Conservation (phyloP, 2,797 vertebrate species). For the Labroides dimidiatus region DNA sequence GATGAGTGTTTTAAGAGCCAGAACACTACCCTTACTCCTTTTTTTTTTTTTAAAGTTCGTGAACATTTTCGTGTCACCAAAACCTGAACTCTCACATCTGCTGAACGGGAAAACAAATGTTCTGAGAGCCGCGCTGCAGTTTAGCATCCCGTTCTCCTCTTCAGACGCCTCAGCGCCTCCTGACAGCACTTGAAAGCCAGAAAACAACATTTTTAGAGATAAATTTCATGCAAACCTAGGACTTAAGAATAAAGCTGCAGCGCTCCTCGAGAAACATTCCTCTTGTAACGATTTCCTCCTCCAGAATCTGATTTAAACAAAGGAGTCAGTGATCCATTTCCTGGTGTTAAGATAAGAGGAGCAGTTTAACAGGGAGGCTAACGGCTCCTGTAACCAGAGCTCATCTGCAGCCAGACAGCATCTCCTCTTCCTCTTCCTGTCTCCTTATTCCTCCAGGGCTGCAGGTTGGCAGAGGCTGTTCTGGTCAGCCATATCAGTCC, state of each 20-base stretch:
- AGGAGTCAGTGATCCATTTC: slow-evolving; percentile 67
- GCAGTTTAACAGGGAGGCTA: slow-evolving; percentile 56
- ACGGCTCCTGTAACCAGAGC: slow-evolving; percentile 51
- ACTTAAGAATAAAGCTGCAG: slow-evolving; percentile 33
- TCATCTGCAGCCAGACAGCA: slow-evolving; percentile 63
- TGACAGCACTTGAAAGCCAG: slow-evolving; percentile 8
- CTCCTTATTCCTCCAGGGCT: slow-evolving; percentile 46
- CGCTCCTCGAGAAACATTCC: slow-evolving; percentile 29
- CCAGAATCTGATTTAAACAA: slow-evolving; percentile 60
- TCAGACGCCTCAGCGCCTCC: background rate
- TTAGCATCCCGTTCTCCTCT: slow-evolving; percentile 5
- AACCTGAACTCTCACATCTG: slow-evolving; percentile 16
- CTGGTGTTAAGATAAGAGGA: slow-evolving; percentile 59
- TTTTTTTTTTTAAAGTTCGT: background rate
- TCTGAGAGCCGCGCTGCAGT: background rate
- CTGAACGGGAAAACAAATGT: slow-evolving; percentile 11
- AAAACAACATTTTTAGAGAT: slow-evolving; percentile 17
- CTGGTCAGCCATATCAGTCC: slow-evolving; percentile 70
- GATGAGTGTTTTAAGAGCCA: slow-evolving; percentile 1
- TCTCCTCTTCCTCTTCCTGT: slow-evolving; percentile 37
- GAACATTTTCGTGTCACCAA: background rate
- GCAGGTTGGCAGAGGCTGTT: slow-evolving; percentile 47
- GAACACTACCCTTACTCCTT: slow-evolving; percentile 3
- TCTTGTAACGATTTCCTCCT: slow-evolving; percentile 55
- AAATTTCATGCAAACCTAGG: slow-evolving; percentile 20